phyloP scores from a whole-genome alignment of 2,797 vertebrate genomes.

The Cercopithecus neglectus region DNA sequence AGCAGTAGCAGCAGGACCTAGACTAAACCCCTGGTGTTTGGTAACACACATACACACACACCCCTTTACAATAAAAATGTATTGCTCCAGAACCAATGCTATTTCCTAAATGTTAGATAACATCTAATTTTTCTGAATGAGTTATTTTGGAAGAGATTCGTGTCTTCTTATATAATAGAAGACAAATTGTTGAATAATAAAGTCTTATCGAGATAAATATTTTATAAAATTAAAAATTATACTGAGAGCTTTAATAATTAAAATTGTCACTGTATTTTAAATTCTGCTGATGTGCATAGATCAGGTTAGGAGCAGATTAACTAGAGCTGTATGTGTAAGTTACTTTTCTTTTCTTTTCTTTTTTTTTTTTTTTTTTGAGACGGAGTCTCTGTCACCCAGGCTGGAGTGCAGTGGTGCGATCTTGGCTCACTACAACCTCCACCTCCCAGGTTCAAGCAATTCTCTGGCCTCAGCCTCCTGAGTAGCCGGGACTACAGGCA shows the following conservation, averaged over 20 bases:
- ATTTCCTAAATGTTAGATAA: background rate
- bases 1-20: background rate
- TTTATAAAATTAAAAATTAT: constrained; percentile 7
- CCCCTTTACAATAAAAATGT: background rate
- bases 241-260: background rate
- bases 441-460: too few species aligned
- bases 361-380: too few species aligned
- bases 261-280: background rate
- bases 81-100: background rate
- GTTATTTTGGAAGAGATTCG: background rate
- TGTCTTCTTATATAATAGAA: background rate
- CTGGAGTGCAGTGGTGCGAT: too few species aligned
- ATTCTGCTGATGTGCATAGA: background rate
- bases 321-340: background rate
- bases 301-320: background rate
- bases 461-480: too few species aligned
- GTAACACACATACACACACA: background rate
- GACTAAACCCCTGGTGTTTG: background rate
- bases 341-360: too few species aligned
- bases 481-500: too few species aligned
- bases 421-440: too few species aligned
- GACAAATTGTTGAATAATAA: background rate
- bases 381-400: too few species aligned
- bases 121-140: background rate
- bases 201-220: background rate